A percentile compares a stretch with the other conserved stretches of the same genome.
Evolutionary conservation across 2,113 vertebrate genomes (phyloP).

Genomic region (Zingel zingel): DNA sequence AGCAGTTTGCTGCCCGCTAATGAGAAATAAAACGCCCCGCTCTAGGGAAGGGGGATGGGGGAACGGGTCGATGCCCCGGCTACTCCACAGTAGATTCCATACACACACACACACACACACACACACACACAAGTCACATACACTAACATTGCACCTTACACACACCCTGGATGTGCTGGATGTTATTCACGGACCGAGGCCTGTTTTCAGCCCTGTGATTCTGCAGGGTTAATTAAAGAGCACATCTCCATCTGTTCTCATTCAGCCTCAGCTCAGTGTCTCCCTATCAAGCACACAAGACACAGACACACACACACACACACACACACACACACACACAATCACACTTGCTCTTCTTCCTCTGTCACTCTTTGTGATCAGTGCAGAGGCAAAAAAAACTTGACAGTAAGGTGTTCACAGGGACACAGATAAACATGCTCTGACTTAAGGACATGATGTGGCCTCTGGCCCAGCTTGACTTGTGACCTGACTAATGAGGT

Average conservation of each 20-base stretch:
- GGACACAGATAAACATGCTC: constrained; percentile 59
- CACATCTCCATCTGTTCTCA: constrained; percentile 89
- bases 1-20: constrained; percentile 88
- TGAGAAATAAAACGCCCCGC: constrained; percentile 89
- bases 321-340: neutral
- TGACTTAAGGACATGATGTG: constrained; percentile 51
- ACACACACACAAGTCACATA: constrained; percentile 44
- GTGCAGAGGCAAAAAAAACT: constrained; percentile 33
- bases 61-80: constrained; percentile 79
- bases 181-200: constrained; percentile 89
- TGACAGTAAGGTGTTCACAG: constrained; percentile 43
- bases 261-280: constrained; percentile 78
- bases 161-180: constrained; percentile 74
- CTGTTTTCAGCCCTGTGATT: constrained; percentile 87
- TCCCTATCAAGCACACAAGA: constrained; percentile 67
- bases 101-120: constrained; percentile 42
- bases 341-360: constrained; percentile 31
- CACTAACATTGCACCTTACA: constrained; percentile 66
- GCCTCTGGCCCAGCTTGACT: constrained; percentile 49
- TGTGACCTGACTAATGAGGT: constrained; percentile 73
- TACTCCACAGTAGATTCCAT: constrained; percentile 71
- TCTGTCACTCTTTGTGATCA: constrained; percentile 64
- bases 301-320: constrained; percentile 48
- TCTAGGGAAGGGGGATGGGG: constrained; percentile 79
- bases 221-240: constrained; percentile 89